Evolutionary conservation across 2,888 invertebrate species (phyloP), one percentile per base, ranked within the genome.

Genomic region (Mechanitis messenoides): DNA sequence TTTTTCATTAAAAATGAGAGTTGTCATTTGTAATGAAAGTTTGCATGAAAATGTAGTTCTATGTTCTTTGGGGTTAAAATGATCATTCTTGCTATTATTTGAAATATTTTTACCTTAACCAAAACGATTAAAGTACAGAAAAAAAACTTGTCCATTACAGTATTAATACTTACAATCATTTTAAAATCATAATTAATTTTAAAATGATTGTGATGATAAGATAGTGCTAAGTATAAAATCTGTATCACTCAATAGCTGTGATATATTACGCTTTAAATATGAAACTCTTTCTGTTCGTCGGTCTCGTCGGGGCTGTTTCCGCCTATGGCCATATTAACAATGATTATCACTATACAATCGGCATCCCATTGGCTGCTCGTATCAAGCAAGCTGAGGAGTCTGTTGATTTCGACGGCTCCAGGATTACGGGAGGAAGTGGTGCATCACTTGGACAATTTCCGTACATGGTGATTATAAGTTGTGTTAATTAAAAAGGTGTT

Each of bases 321-420:
- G 66, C 53, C 7, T 61, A 61, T 33, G 65, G 47, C 33, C 67
- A 64, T 35, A 64, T 69, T 33, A 61, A 61, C 12, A 28, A 55
- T 31, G 56, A 64, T 63, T 71, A 71, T 62, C 71, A 71, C 57
- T 60, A 69, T n/a, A 53, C 28, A 33, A 63, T 71, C 33, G 72
- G 72, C 20, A 69, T 72, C 55, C 66, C 63, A 1, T 65, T 59
- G 38, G 71, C 71, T 5, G 66, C 68, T 2, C 64, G 65, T 54
- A 70, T 72, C 59, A 70, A 69, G 61, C 62, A 63, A 2, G 63
- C 63, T 7, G 72, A 72, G 53, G 70, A 71, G 50, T 67, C 69
- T 5, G 55, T 58, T 20, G 65, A 68, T 63, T 68, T 69, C 59
- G 68, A 64, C 33, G 66, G 68, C 20, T 45, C 56, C 53, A 69